Percentiles rank a stretch among this genome's conserved stretches.
phyloP scores from a whole-genome alignment of 2,113 vertebrate genomes.

The Aix galericulata region DNA sequence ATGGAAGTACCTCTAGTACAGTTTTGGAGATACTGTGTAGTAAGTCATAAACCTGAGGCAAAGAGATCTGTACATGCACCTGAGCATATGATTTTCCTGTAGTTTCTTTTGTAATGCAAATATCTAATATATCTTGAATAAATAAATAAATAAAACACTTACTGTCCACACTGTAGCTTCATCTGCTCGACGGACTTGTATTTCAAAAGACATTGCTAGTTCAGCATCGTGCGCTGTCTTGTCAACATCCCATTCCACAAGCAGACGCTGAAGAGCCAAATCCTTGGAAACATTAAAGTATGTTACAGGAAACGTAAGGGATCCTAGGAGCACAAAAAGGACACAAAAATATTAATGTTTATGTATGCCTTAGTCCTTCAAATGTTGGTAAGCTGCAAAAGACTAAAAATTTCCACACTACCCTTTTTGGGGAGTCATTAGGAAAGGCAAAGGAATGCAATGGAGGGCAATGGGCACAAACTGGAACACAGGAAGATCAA shows the following conservation, averaged over 20 bases:
- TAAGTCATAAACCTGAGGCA: neutral
- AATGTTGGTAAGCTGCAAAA: neutral
- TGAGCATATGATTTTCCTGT: neutral
- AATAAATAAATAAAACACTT: slow-evolving; percentile 36
- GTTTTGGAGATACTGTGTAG: neutral
- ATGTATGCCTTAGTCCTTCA: neutral
- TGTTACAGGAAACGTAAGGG: neutral
- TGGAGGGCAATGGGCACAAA: neutral
- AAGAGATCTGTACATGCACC: neutral
- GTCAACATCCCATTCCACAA: slow-evolving; percentile 72
- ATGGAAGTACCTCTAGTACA: neutral
- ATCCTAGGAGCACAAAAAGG: slow-evolving; percentile 52
- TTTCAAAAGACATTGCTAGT: slow-evolving; percentile 71
- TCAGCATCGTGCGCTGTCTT: neutral
- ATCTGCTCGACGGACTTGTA: slow-evolving; percentile 61
- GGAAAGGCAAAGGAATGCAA: neutral
- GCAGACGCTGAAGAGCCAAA: slow-evolving; percentile 34
- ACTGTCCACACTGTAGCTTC: slow-evolving; percentile 58
- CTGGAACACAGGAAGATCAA: neutral
- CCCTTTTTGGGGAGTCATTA: neutral
- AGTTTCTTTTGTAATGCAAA: neutral
- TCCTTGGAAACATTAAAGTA: slow-evolving; percentile 48
- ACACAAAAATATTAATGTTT: neutral
- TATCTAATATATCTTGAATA: no score
- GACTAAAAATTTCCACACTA: neutral